Evolutionary conservation across 1,140 invertebrate species (phyloP).

Genomic region (Tetragonula clypearis): DNA sequence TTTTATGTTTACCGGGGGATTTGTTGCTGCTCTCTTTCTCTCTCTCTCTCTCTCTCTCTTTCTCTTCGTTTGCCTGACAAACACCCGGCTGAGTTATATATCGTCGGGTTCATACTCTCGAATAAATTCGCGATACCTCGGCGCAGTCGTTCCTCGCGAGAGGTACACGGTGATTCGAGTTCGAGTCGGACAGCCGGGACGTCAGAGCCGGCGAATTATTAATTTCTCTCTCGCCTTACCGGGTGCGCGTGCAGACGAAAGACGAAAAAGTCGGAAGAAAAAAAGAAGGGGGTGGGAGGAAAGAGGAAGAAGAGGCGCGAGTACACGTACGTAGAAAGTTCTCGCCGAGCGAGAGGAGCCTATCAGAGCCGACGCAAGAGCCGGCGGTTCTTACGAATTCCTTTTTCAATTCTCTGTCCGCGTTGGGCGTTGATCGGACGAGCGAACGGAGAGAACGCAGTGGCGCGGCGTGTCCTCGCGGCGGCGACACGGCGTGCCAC

Average conservation of each 20-base stretch:
- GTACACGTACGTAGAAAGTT: not conserved
- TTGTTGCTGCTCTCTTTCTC: constrained; percentile 39
- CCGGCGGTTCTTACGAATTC: constrained; percentile 34
- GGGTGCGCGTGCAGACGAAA: not conserved
- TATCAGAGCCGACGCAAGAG: not conserved
- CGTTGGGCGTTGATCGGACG: constrained; percentile 44
- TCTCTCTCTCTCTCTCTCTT: no score
- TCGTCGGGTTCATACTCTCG: constrained; percentile 13
- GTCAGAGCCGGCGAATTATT: not conserved
- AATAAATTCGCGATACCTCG: constrained; percentile 47
- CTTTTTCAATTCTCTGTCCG: constrained; percentile 30
- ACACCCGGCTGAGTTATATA: constrained; percentile 12
- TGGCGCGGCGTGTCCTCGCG: constrained; percentile 60
- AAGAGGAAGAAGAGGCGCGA: not conserved
- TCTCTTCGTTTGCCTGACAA: constrained; percentile 36
- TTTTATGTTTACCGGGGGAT: constrained; percentile 66
- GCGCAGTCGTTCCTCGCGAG: not conserved
- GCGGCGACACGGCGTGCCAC: constrained; percentile 51
- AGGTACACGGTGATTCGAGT: not conserved
- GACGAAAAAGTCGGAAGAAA: no score
- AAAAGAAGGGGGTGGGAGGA: not conserved
- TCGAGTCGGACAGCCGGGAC: no score
- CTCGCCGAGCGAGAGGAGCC: not conserved
- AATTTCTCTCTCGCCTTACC: not conserved
- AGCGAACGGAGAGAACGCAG: constrained; percentile 45